These are phyloP conservation scores for Mythimna impura DNA, from an alignment of 2,888 invertebrate genomes.

Conservation along the genomic window DNA sequence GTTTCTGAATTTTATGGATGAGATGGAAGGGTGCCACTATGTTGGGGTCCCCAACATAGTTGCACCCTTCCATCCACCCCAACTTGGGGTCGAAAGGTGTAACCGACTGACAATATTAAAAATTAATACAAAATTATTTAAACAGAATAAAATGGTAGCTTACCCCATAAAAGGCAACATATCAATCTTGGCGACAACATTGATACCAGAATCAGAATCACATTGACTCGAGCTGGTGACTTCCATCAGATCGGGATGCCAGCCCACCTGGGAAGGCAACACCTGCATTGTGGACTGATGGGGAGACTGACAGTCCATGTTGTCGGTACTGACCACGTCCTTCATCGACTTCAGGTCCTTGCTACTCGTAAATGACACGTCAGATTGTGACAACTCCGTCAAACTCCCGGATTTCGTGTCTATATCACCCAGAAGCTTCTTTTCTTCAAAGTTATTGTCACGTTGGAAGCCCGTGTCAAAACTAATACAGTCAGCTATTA, in stretches of 20 bases:
- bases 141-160: slow-evolving; percentile 56
- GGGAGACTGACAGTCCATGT: background rate
- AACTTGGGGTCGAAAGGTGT: too few relatives aligned
- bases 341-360: slow-evolving; percentile 64
- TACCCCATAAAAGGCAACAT: slow-evolving; percentile 85
- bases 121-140: too few relatives aligned
- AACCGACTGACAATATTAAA: slow-evolving; percentile 3
- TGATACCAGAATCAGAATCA: slow-evolving; percentile 71
- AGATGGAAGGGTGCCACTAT: too few relatives aligned
- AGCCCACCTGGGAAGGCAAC: slow-evolving; percentile 60
- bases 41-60: too few relatives aligned
- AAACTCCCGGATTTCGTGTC: slow-evolving; percentile 37
- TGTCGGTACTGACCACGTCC: slow-evolving; percentile 15
- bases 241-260: slow-evolving; percentile 63
- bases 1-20: too few relatives aligned
- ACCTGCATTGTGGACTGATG: background rate
- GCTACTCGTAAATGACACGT: slow-evolving; percentile 70
- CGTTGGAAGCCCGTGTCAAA: slow-evolving; percentile 40
- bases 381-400: background rate
- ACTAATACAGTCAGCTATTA: slow-evolving; percentile 70
- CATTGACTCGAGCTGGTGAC: slow-evolving; percentile 57
- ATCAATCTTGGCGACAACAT: slow-evolving; percentile 80
- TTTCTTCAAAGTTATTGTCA: slow-evolving; percentile 43
- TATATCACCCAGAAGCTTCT: slow-evolving; percentile 58
- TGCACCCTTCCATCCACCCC: too few relatives aligned